These are phyloP conservation scores for Aethes cnicana DNA, from an alignment of 2,888 invertebrate genomes.

Conservation along the genomic window DNA sequence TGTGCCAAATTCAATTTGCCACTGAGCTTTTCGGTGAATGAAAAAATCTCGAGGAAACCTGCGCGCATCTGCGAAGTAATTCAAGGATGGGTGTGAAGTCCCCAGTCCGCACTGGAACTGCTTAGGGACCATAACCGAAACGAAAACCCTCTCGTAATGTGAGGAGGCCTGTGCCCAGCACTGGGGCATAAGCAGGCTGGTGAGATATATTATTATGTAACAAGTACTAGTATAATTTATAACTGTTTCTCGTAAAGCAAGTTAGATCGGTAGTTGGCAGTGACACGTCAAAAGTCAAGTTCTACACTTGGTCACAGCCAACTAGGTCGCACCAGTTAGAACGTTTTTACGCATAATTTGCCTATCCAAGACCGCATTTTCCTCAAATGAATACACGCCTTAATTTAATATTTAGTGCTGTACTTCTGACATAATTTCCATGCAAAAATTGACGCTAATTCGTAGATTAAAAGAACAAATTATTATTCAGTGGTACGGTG, in stretches of 20 bases:
- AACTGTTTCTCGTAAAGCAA: conserved; percentile 16
- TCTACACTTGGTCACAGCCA: conserved; percentile 30
- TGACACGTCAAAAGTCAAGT: conserved; percentile 31
- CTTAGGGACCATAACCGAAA: too few species aligned
- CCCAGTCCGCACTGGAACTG: too few species aligned
- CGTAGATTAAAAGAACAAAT: conserved; percentile 27
- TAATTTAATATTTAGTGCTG: conserved; percentile 1
- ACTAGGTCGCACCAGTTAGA: conserved; percentile 40
- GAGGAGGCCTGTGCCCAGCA: too few species aligned
- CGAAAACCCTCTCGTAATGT: neutral
- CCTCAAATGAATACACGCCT: neutral
- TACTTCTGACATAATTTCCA: conserved; percentile 10
- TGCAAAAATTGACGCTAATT: conserved; percentile 15
- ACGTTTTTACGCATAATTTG: conserved; percentile 19
- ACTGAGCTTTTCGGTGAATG: too few species aligned
- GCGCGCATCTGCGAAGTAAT: too few species aligned
- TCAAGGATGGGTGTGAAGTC: too few species aligned
- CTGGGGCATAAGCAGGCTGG: too few species aligned
- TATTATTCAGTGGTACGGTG: conserved; percentile 49
- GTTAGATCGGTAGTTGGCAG: conserved; percentile 29
- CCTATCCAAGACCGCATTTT: conserved; percentile 1
- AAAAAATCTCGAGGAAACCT: too few species aligned
- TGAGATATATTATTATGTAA: conserved; percentile 11
- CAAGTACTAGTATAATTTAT: conserved; percentile 9
- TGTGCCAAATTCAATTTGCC: too few species aligned